These are phyloP conservation scores for Oligia strigilis DNA, from an alignment of 2,888 invertebrate species.

Conservation along the genomic window DNA sequence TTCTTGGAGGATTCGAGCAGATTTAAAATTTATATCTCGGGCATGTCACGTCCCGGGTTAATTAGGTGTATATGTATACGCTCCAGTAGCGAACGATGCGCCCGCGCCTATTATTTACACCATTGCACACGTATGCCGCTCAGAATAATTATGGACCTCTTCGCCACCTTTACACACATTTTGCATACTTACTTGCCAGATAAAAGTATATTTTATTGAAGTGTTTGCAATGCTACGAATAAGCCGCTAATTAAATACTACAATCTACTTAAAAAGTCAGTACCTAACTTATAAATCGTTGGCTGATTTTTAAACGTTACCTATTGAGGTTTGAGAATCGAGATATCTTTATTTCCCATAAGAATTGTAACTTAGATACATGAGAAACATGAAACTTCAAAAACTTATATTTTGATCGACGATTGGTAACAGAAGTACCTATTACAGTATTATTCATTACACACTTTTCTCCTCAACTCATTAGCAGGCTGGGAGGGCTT, in stretches of 20 bases:
- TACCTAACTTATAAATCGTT: background rate
- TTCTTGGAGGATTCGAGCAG: slow-evolving; percentile 77
- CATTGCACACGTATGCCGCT: slow-evolving; percentile 74
- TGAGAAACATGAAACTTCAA: background rate
- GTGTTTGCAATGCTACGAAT: slow-evolving; percentile 75
- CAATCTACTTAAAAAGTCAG: background rate
- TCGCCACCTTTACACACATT: slow-evolving; percentile 79
- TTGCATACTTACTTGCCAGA: slow-evolving; percentile 80
- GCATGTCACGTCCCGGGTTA: slow-evolving; percentile 86
- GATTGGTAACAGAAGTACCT: background rate
- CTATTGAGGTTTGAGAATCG: background rate
- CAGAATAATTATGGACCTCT: slow-evolving; percentile 80
- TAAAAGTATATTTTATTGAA: slow-evolving; percentile 81
- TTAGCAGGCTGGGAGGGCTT: background rate
- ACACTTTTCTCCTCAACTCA: background rate
- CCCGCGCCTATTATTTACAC: slow-evolving; percentile 78
- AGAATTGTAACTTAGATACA: background rate
- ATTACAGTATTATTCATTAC: background rate
- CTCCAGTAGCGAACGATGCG: slow-evolving; percentile 72
- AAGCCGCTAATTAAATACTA: slow-evolving; percentile 67
- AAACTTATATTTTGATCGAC: too few relatives aligned
- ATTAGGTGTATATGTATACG: slow-evolving; percentile 79
- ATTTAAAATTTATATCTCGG: slow-evolving; percentile 87
- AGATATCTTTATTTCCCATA: background rate
- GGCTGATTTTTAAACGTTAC: background rate